Conservation (phyloP, 2,113 vertebrate genomes). For the Otocyon megalotis region DNA sequence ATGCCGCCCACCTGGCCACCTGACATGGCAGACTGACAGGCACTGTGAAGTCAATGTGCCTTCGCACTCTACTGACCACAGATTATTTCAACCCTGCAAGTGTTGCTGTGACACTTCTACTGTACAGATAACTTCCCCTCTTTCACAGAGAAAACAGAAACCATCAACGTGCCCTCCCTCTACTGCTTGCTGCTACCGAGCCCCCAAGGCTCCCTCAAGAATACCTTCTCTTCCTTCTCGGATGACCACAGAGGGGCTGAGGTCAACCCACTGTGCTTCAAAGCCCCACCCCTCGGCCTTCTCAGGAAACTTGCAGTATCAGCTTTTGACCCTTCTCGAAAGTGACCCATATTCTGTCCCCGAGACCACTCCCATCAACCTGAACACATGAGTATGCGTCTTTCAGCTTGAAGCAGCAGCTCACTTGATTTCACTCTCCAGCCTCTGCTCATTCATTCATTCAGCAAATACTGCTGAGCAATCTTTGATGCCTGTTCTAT, state of each 20-base stretch:
- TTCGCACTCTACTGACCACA: accelerated
- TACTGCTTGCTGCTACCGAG: accelerated
- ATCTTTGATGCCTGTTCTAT: neutral
- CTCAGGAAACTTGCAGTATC: neutral
- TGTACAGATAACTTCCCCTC: neutral
- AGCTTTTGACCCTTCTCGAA: accelerated
- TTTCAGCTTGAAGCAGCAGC: neutral
- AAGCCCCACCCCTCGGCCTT: neutral
- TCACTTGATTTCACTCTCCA: neutral
- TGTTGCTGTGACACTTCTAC: neutral
- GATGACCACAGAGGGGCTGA: neutral
- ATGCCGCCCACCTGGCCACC: neutral
- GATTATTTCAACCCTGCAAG: neutral
- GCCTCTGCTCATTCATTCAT: neutral
- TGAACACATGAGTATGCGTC: accelerated
- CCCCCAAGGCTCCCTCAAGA: no score
- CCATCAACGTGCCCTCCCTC: accelerated
- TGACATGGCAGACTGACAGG: accelerated
- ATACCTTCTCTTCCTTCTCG: no score
- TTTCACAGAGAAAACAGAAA: no score
- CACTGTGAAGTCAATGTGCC: accelerated
- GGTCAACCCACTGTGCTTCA: neutral
- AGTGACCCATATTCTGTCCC: accelerated
- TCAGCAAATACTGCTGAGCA: neutral
- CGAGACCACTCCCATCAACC: neutral